phyloP scores from a whole-genome alignment of 2,113 vertebrate species.

The Ammodytes dubius region DNA sequence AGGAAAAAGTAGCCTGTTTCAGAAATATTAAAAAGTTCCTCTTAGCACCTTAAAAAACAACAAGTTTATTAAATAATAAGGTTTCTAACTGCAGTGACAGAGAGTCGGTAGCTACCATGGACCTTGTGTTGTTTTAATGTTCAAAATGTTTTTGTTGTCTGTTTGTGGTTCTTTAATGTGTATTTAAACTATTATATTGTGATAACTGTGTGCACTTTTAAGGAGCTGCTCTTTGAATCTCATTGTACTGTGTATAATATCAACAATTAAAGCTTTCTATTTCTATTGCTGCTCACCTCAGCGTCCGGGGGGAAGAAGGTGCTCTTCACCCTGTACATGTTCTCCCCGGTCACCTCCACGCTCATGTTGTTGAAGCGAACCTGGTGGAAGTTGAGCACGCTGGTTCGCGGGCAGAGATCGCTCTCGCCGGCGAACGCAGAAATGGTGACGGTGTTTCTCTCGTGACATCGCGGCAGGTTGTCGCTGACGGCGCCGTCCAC shows the following conservation, averaged over 20 bases:
- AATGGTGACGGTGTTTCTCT: constrained; percentile 89
- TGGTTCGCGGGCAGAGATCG: constrained; percentile 74
- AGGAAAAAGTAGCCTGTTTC: no score
- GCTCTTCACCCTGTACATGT: constrained; percentile 73
- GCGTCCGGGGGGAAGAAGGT: constrained; percentile 83
- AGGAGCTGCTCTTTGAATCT: no score
- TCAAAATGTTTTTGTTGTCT: no score
- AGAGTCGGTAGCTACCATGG: background rate
- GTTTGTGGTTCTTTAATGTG: no score
- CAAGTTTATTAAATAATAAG: background rate
- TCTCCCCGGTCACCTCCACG: constrained; percentile 77
- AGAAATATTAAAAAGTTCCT: no score
- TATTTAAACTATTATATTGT: no score
- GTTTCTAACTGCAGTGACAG: background rate
- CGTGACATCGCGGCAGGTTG: constrained; percentile 82
- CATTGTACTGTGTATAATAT: no score
- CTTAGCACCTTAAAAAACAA: background rate
- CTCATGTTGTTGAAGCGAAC: constrained; percentile 78
- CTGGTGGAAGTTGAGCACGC: constrained; percentile 62
- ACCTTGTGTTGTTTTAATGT: no score
- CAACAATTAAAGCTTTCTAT: no score
- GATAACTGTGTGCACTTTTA: no score
- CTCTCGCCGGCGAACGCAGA: constrained; percentile 85
- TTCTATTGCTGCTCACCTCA: no score
- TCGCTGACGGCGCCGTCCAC: constrained; percentile 91